These are phyloP conservation scores for Bufotes viridis DNA, from an alignment of 2,797 vertebrate genomes.

Conservation along the genomic window DNA sequence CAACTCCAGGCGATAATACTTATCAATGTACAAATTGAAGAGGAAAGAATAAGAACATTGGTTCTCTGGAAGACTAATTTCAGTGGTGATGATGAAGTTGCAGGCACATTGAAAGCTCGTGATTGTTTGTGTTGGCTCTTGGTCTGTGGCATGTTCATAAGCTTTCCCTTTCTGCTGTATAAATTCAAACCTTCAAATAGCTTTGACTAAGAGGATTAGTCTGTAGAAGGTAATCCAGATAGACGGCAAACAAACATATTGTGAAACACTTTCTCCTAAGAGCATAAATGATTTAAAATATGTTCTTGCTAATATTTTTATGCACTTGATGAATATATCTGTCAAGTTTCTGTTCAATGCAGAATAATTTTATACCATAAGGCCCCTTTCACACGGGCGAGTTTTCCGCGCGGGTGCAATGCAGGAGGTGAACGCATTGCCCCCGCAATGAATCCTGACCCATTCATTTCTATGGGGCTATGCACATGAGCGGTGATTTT, in stretches of 20 bases:
- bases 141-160: conserved; percentile 26
- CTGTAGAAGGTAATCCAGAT: conserved; percentile 12
- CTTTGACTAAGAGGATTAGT: conserved; percentile 39
- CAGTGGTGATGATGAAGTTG: conserved; percentile 30
- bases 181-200: conserved; percentile 18
- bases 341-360: neutral
- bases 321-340: neutral
- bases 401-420: too few relatives aligned
- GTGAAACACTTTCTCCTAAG: neutral
- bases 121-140: conserved; percentile 36
- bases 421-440: too few relatives aligned
- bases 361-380: neutral
- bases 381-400: too few relatives aligned
- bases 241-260: conserved; percentile 5
- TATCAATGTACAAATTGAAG: conserved; percentile 57
- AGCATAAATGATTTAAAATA: neutral
- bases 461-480: too few relatives aligned
- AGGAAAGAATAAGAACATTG: conserved; percentile 53
- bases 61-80: conserved; percentile 50
- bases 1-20: conserved; percentile 31
- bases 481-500: too few relatives aligned
- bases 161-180: conserved; percentile 26
- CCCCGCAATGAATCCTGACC: too few relatives aligned
- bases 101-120: conserved; percentile 19
- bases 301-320: neutral